Conservation (phyloP, 2,113 vertebrate genomes). For the Psittacula cyanocephala region DNA sequence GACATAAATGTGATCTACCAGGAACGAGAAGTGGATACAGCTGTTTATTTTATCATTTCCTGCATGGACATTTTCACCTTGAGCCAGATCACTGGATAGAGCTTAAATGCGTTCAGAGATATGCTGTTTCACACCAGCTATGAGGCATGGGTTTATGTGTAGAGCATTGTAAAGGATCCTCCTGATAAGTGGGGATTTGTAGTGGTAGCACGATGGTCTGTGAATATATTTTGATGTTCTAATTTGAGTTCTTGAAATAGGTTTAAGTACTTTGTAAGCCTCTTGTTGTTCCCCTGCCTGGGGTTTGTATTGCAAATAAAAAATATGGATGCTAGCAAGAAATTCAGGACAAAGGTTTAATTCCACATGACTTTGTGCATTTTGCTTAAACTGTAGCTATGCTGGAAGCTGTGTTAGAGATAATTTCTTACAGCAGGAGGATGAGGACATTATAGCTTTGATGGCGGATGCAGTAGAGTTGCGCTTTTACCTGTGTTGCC, state of each 20-base stretch:
- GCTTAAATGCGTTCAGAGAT: neutral
- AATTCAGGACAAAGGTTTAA: neutral
- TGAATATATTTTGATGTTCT: neutral
- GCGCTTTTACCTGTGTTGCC: too few species aligned
- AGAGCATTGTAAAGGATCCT: accelerated
- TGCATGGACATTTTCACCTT: neutral
- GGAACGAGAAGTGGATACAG: neutral
- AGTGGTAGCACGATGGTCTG: too few species aligned
- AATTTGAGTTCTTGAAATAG: neutral
- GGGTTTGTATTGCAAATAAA: neutral
- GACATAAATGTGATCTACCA: neutral
- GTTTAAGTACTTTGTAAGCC: neutral
- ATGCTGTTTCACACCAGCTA: neutral
- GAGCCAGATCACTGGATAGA: too few species aligned
- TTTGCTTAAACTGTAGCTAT: neutral
- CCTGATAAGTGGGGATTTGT: neutral
- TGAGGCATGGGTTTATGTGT: accelerated
- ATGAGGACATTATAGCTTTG: neutral
- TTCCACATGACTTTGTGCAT: neutral
- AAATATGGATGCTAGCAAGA: neutral
- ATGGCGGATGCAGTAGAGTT: too few species aligned
- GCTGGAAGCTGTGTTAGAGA: neutral
- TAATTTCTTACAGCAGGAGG: neutral
- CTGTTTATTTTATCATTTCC: neutral
- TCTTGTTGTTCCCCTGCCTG: neutral